Base-by-base conservation (phyloP, 2,113 vertebrate genomes). In the Sterna hirundo region DNA sequence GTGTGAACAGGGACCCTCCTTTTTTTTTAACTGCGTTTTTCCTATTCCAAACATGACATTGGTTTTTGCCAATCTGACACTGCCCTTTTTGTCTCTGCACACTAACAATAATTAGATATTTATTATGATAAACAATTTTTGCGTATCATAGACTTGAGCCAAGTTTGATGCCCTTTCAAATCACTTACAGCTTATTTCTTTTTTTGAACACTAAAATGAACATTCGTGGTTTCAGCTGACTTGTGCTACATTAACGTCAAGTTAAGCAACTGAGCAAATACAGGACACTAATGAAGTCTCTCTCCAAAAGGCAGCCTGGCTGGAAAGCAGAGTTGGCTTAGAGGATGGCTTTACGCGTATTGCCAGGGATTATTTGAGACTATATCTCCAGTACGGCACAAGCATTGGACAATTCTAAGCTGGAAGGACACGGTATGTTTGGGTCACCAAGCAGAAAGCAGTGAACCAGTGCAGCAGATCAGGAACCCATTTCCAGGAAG, bases 361-460 rank as follows among this genome's bases (percentile, higher is more conserved):
- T 36, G 40, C 14, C 10, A 2, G 5, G 20, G 34, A 11, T 25
- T 42, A 44, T 5, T 15, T 58, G 49, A 70, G 18, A 46, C 15
- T 6, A 1, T 47, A 3, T 9, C n/a, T 78, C 20, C 4, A 5
- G 0, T 30, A 9, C 19, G 71, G 36, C 7, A 0, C 1, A 46
- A 47, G 29, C 5, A 10, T 1, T 10, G 21, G 9, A 52, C 20
- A 75, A 18, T 14, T 12, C 34, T 21, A 47, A 54, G 21, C 42
- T 54, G 36, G 57, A 44, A 44, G 38, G 14, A 44, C 18, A 17
- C 0, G 1, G 26, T 10, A 14, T 3, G 40, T 17, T 14, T 26
- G 17, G 27, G 5, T 64, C 25, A 52, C 34, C 20, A 11, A 8
- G 25, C 44, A 87, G 21, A 76, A 82, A 30, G 30, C 14, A 54